Base-by-base conservation (phyloP, 2,888 invertebrate genomes). In the Plagiodera versicolora region DNA sequence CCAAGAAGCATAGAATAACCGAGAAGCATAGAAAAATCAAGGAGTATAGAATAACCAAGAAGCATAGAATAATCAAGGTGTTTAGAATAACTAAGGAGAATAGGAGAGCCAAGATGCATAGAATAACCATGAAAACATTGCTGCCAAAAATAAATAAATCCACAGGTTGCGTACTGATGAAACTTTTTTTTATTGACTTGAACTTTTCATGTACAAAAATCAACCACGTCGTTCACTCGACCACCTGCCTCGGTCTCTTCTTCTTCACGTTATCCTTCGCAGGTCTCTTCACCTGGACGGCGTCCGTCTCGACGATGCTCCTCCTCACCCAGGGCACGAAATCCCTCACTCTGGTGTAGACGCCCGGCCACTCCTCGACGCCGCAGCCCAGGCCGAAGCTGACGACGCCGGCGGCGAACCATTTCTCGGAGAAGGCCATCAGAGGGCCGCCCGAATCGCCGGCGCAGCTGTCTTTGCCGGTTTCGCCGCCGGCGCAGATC, bases 371-470 rank as follows among this genome's bases (percentile, higher is more conserved):
- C 0, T 85, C 87, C 11, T 85, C 83, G 67, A 81, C n/a, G n/a
- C 63, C 63, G 17, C 63, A 63, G 28, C 63, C 56, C 6, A 85
- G 82, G 0, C 90, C 90, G 64, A 86, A 89, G 63, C 89, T 89
- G 0, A 90, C 89, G 1, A 90, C 80, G 0, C 87, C 90, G 14
- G 87, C 83, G 0, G 84, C 79, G 60, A 85, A 85, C 67, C 72
- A 74, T 4, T 11, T 39, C 14, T 14, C 39, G 39, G 14, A 8
- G 39, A 1, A 8, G 3, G 24, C 24, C 91, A 92, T 91, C 2
- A 92, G 78, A 0, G 92, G 91, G 2, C 91, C 91, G 0, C 92
- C 92, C 1, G 90, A 91, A 71, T 92, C 92, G 0, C 92, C 92
- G n/a, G 81, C 82, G 73, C 92, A 92, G 0, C 91, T 87, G 72